phyloP scores from a whole-genome alignment of 2,888 invertebrate species.

The Polyommatus iphigenia region DNA sequence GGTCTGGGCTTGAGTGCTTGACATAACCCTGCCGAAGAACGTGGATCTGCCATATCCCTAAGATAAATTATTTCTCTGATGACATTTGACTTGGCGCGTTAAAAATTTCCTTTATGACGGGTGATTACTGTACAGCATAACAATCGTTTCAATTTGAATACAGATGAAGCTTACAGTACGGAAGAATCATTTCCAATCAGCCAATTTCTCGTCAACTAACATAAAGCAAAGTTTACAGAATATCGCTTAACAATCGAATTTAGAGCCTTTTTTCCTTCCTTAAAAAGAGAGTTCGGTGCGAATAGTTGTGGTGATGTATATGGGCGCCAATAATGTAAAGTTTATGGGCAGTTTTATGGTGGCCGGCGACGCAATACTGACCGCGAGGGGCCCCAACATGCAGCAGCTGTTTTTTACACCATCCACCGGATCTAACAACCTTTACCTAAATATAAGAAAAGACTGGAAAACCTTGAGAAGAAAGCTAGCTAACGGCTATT shows the following conservation, averaged over 20 bases:
- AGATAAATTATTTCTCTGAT: no score
- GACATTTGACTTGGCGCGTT: no score
- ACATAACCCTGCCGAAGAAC: no score
- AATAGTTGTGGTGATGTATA: constrained; percentile 40
- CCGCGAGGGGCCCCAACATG: constrained; percentile 66
- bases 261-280: background rate
- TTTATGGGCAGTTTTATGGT: constrained; percentile 74
- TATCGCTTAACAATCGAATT: background rate
- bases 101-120: no score
- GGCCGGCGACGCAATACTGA: constrained; percentile 59
- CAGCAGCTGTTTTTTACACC: constrained; percentile 84
- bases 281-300: constrained; percentile 21
- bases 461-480: background rate
- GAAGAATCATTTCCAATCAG: background rate
- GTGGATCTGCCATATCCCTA: no score
- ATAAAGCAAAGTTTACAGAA: background rate
- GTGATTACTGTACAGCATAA: no score
- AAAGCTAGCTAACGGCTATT: background rate
- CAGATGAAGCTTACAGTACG: background rate
- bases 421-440: constrained; percentile 47
- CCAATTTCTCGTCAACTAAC: no score
- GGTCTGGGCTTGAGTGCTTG: no score
- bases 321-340: constrained; percentile 45
- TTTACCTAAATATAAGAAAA: constrained; percentile 22
- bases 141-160: no score